These are phyloP conservation scores for Gasteruption jaculator DNA, from an alignment of 2,888 invertebrate species.

Conservation along the genomic window DNA sequence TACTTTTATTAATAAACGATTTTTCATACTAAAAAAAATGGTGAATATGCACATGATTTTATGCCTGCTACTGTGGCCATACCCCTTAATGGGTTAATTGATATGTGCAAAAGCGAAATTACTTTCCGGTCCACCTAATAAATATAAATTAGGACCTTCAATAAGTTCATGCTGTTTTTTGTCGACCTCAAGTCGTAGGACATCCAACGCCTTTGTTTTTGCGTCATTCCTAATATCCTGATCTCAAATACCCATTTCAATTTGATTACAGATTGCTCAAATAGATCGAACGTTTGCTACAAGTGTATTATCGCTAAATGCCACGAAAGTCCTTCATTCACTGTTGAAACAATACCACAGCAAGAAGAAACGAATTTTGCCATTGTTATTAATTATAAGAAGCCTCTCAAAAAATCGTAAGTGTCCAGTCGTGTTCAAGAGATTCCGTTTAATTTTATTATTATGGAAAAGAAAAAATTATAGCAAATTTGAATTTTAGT, in stretches of 20 bases:
- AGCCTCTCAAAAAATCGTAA: constrained; percentile 60
- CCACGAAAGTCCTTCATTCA: constrained; percentile 60
- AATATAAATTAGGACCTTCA: constrained; percentile 43
- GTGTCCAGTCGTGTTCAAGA: constrained; percentile 28
- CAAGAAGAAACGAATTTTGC: constrained; percentile 58
- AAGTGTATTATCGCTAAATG: constrained; percentile 61
- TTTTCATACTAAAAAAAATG: constrained; percentile 11
- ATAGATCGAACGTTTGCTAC: constrained; percentile 63
- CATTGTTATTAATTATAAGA: constrained; percentile 59
- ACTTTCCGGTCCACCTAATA: constrained; percentile 2
- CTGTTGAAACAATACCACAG: constrained; percentile 60
- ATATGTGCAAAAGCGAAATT: not conserved
- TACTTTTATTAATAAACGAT: no score
- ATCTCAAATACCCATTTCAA: not conserved
- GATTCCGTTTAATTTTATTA: no score
- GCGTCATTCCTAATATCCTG: no score
- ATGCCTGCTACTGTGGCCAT: no score
- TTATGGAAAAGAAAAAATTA: no score
- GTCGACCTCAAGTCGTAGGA: no score
- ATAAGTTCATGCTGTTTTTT: no score
- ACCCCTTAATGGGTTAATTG: no score
- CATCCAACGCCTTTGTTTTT: no score
- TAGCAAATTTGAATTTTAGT: no score
- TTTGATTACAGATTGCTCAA: constrained; percentile 35
- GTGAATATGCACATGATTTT: constrained; percentile 2